Conservation (phyloP, 2,797 vertebrate genomes). For the Babyrousa celebensis region DNA sequence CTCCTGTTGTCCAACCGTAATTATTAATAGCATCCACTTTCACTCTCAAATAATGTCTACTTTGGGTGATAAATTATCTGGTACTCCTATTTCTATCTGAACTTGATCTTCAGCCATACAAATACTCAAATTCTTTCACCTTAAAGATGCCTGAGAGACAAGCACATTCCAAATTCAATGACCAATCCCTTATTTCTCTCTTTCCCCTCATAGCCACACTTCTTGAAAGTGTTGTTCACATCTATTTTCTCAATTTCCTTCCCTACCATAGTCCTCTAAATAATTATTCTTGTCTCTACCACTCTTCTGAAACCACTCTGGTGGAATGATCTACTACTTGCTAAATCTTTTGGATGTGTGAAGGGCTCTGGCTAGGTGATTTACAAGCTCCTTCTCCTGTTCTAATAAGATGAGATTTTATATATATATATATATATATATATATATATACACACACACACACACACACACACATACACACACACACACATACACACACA, state of each 20-base stretch:
- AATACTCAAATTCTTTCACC: neutral
- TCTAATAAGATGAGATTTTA: neutral
- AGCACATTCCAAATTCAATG: neutral
- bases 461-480: too few relatives aligned
- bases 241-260: neutral
- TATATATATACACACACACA: too few relatives aligned
- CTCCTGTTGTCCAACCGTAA: neutral
- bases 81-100: slow-evolving; percentile 60
- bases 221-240: neutral
- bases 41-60: slow-evolving; percentile 25
- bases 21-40: slow-evolving; percentile 62
- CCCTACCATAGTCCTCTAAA: neutral
- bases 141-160: neutral
- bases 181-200: neutral
- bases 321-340: neutral
- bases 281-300: neutral
- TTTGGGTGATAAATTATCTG: slow-evolving; percentile 56
- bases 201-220: neutral
- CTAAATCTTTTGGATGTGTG: neutral
- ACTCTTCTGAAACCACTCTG: neutral
- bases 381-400: neutral
- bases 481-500: too few relatives aligned
- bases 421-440: too few relatives aligned
- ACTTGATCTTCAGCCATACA: slow-evolving; percentile 43
- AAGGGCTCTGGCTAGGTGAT: neutral